Conservation (phyloP, 53 echinoderm and acorn worm species). For the Paracentrotus lividus region DNA sequence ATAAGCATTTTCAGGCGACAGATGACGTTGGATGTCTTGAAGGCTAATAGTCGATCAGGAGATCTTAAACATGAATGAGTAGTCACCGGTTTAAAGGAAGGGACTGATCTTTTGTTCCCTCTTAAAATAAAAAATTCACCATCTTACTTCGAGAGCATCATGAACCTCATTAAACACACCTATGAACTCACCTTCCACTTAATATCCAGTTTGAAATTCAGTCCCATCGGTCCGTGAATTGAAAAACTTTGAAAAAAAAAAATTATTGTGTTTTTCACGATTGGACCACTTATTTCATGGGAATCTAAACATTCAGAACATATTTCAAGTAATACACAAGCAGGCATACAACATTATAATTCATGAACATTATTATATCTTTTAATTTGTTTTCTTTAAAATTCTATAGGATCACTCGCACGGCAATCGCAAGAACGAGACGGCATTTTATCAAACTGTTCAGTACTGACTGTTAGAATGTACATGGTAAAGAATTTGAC, state of each 20-base stretch:
- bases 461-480: background rate
- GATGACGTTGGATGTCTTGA: constrained; percentile 12
- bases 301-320: too few species aligned
- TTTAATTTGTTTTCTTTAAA: background rate
- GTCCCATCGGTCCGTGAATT: too few species aligned
- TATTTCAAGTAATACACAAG: too few species aligned
- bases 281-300: too few species aligned
- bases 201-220: too few species aligned
- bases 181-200: background rate
- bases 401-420: background rate
- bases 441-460: background rate
- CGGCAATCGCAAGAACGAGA: background rate
- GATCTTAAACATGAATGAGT: background rate
- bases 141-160: background rate
- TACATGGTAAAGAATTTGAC: background rate
- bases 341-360: background rate
- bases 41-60: background rate
- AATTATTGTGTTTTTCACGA: too few species aligned
- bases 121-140: background rate
- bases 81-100: background rate
- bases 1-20: constrained; percentile 48
- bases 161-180: too few species aligned
- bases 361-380: background rate
- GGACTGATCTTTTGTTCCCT: background rate
- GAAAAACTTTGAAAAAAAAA: too few species aligned